Evolutionary conservation across 2,797 vertebrate species (phyloP).

Genomic region (Propithecus deckenii): DNA sequence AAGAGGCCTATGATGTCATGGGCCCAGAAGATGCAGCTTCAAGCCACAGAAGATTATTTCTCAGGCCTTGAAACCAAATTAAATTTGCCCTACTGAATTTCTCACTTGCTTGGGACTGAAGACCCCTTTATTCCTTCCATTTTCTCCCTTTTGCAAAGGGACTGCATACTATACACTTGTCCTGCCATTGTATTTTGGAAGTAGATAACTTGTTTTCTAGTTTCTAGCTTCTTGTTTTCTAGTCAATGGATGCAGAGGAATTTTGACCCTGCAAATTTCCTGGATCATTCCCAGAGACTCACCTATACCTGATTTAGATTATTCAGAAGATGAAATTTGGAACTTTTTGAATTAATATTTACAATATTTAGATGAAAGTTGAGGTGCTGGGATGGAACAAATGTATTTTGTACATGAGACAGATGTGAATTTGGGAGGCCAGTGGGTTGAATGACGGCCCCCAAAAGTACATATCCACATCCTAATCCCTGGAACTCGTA

Average conservation of each 20-base stretch:
- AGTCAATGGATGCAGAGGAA: background rate
- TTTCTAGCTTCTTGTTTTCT: no score
- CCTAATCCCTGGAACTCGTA: background rate
- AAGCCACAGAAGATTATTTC: background rate
- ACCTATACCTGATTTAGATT: background rate
- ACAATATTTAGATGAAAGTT: background rate
- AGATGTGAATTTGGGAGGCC: background rate
- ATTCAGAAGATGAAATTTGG: background rate
- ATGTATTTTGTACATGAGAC: background rate
- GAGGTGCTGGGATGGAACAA: background rate
- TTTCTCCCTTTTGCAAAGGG: background rate
- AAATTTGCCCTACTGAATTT: background rate
- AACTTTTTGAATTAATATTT: background rate
- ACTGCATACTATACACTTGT: background rate
- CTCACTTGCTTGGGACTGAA: background rate
- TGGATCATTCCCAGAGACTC: background rate
- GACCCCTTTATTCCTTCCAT: background rate
- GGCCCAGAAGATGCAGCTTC: background rate
- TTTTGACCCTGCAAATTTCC: background rate
- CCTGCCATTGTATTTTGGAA: background rate
- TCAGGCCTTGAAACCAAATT: background rate
- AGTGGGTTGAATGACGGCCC: background rate
- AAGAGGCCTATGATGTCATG: background rate
- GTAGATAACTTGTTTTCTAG: background rate
- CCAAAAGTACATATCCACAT: background rate